Conservation (phyloP, 2,113 vertebrate species). For the Neolamprologus toae region DNA sequence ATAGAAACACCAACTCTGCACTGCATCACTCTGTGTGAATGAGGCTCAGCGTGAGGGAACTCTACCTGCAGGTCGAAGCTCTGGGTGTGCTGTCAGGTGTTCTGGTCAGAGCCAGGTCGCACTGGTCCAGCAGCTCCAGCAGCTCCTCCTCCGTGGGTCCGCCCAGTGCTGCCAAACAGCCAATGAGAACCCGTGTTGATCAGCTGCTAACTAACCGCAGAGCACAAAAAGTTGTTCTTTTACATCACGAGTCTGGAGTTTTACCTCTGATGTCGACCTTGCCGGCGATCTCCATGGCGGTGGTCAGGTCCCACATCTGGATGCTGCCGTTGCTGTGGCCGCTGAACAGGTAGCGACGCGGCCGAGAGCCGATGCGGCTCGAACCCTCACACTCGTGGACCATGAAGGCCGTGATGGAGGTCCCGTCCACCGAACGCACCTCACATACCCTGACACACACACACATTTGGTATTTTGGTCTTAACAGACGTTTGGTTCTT, state of each 20-base stretch:
- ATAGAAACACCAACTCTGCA: not conserved
- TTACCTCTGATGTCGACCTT: slow-evolving; percentile 73
- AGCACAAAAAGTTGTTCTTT: not conserved
- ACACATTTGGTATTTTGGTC: not conserved
- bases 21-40: not conserved
- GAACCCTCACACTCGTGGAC: slow-evolving; percentile 91
- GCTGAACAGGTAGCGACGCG: slow-evolving; percentile 83
- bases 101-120: slow-evolving; percentile 77
- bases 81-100: slow-evolving; percentile 71
- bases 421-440: slow-evolving; percentile 80
- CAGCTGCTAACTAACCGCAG: not conserved
- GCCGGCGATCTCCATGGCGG: slow-evolving; percentile 80
- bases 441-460: slow-evolving; percentile 76
- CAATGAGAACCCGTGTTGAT: slow-evolving; percentile 1
- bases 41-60: not conserved
- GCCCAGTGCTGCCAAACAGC: slow-evolving; percentile 61
- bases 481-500: no score
- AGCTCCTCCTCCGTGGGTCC: slow-evolving; percentile 84
- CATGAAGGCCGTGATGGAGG: slow-evolving; percentile 81
- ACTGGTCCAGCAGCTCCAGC: slow-evolving; percentile 83
- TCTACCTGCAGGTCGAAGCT: slow-evolving; percentile 73
- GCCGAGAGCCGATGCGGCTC: slow-evolving; percentile 81
- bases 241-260: not conserved
- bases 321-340: slow-evolving; percentile 87
- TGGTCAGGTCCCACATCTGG: slow-evolving; percentile 92